phyloP scores from a whole-genome alignment of 2,797 vertebrate genomes.

The Gallinago solitaria region DNA sequence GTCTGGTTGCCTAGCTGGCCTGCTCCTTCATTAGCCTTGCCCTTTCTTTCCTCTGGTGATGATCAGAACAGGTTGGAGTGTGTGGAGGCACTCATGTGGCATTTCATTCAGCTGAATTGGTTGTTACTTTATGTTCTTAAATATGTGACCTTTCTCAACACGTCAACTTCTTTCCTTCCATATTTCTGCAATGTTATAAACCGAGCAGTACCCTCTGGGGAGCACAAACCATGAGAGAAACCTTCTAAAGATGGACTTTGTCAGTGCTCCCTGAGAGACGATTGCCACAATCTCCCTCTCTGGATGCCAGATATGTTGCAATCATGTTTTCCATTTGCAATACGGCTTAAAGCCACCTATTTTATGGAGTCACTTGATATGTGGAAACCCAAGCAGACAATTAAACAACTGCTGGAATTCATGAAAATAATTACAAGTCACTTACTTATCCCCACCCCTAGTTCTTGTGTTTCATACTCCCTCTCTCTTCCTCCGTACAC shows the following conservation, averaged over 20 bases:
- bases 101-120: neutral
- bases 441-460: neutral
- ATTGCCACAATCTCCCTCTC: neutral
- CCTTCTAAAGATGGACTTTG: neutral
- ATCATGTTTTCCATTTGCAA: slow-evolving; percentile 8
- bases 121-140: neutral
- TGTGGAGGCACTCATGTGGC: neutral
- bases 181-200: neutral
- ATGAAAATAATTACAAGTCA: neutral
- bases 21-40: neutral
- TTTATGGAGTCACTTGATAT: neutral
- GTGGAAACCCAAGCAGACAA: neutral
- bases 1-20: neutral
- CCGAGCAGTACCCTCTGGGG: neutral
- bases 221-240: neutral
- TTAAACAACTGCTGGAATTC: neutral
- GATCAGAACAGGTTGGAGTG: neutral
- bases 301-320: neutral
- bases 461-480: neutral
- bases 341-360: neutral
- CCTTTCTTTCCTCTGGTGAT: neutral
- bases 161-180: neutral
- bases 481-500: neutral
- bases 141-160: neutral
- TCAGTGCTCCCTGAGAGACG: neutral